These are phyloP conservation scores for Nebria brevicollis DNA, from an alignment of 2,888 invertebrate species.

Conservation along the genomic window DNA sequence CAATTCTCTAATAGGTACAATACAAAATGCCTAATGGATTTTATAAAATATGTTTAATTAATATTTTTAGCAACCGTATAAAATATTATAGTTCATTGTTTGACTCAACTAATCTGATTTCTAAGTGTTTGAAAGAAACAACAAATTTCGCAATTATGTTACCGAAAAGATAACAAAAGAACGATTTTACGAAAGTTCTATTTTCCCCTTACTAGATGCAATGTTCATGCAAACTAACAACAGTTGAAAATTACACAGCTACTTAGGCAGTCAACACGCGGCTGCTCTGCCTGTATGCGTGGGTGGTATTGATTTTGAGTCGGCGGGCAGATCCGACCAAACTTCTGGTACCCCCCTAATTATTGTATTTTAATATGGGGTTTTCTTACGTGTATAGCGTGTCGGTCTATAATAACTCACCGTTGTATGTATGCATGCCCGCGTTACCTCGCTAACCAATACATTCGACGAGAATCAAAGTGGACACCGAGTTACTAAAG, in stretches of 20 bases:
- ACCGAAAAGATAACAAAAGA: neutral
- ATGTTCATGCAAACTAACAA: slow-evolving; percentile 4
- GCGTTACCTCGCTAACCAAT: neutral
- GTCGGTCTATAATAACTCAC: slow-evolving; percentile 40
- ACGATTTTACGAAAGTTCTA: neutral
- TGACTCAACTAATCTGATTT: too few species aligned
- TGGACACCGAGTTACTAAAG: neutral
- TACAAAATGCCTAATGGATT: too few species aligned
- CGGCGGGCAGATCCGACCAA: slow-evolving; percentile 30
- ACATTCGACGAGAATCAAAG: neutral
- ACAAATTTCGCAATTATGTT: neutral
- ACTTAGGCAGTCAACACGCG: slow-evolving; percentile 39
- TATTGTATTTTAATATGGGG: slow-evolving; percentile 42
- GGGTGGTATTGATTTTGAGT: slow-evolving; percentile 39
- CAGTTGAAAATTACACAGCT: slow-evolving; percentile 20
- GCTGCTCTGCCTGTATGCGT: neutral
- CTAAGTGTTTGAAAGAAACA: neutral
- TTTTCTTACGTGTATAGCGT: slow-evolving; percentile 40
- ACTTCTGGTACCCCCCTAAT: slow-evolving; percentile 34
- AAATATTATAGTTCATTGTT: too few species aligned
- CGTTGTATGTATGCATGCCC: slow-evolving; percentile 6
- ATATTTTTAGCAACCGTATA: too few species aligned
- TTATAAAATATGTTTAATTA: too few species aligned
- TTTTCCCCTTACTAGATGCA: neutral
- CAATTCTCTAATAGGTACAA: too few species aligned